Conservation (phyloP, 2,888 invertebrate species). For the Achlya flavicornis region DNA sequence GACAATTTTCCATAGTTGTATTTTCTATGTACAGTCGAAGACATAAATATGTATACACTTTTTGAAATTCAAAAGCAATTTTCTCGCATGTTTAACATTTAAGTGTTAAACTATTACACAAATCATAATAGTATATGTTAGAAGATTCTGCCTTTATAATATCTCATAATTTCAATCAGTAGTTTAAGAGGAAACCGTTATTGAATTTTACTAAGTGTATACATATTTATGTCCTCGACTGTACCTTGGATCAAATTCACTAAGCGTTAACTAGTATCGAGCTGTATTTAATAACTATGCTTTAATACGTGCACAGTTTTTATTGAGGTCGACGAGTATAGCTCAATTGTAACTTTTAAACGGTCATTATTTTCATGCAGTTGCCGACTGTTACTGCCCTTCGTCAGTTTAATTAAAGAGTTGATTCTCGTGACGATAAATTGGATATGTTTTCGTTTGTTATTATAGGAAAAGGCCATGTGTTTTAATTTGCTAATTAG, state of each 20-base stretch:
- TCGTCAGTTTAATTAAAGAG: slow-evolving; percentile 1
- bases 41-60: too few species aligned
- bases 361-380: not conserved
- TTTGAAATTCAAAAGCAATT: too few species aligned
- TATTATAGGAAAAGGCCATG: not conserved
- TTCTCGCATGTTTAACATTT: too few species aligned
- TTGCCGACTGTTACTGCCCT: slow-evolving; percentile 6
- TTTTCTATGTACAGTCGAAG: too few species aligned
- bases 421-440: not conserved
- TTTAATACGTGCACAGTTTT: not conserved
- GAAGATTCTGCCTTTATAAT: too few species aligned
- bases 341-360: not conserved
- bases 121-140: too few species aligned
- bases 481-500: not conserved
- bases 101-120: too few species aligned
- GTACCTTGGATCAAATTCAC: not conserved
- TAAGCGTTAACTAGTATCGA: not conserved
- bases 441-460: not conserved
- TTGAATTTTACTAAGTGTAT: too few species aligned
- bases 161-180: too few species aligned
- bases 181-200: too few species aligned
- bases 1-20: too few species aligned
- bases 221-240: too few species aligned
- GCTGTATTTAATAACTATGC: not conserved
- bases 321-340: slow-evolving; percentile 3